These are phyloP conservation scores for Coleophora deauratella DNA, from an alignment of 2,888 invertebrate species.

Conservation along the genomic window DNA sequence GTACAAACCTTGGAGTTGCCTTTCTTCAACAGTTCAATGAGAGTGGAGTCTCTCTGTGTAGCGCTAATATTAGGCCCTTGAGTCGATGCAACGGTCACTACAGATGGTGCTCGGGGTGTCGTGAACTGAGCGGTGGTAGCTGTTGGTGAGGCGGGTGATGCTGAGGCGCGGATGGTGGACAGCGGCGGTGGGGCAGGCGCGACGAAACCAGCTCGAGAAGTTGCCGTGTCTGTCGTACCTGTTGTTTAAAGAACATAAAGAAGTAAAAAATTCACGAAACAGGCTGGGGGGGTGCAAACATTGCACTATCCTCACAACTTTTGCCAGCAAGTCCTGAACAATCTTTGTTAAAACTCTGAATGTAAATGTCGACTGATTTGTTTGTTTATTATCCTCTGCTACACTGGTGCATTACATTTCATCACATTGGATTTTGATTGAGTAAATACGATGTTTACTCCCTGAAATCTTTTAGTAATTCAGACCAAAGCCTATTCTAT, in stretches of 20 bases:
- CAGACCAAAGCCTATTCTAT: too few relatives aligned
- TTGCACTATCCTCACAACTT: too few relatives aligned
- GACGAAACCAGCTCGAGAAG: constrained; percentile 51
- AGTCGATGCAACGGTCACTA: constrained; percentile 48
- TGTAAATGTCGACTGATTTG: too few relatives aligned
- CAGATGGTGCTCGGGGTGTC: constrained; percentile 60
- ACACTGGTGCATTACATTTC: too few relatives aligned
- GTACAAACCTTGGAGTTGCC: constrained; percentile 71
- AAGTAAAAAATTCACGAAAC: too few relatives aligned
- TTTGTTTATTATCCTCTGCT: too few relatives aligned
- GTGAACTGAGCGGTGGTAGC: constrained; percentile 64
- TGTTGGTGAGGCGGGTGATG: constrained; percentile 54
- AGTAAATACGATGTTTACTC: too few relatives aligned
- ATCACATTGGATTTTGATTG: too few relatives aligned
- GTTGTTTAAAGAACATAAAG: neutral
- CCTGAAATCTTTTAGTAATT: too few relatives aligned
- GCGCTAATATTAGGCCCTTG: constrained; percentile 32
- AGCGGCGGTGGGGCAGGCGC: constrained; percentile 63
- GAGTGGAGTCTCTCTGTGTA: constrained; percentile 81
- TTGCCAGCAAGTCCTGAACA: too few relatives aligned
- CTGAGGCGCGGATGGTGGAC: constrained; percentile 46
- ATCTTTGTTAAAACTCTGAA: too few relatives aligned
- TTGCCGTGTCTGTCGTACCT: constrained; percentile 30
- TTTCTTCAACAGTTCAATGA: constrained; percentile 85
- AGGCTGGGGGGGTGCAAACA: too few relatives aligned